A percentile compares a stretch with the other conserved stretches of the same genome.
phyloP scores from a whole-genome alignment of 2,113 vertebrate species.

The Labrus mixtus region DNA sequence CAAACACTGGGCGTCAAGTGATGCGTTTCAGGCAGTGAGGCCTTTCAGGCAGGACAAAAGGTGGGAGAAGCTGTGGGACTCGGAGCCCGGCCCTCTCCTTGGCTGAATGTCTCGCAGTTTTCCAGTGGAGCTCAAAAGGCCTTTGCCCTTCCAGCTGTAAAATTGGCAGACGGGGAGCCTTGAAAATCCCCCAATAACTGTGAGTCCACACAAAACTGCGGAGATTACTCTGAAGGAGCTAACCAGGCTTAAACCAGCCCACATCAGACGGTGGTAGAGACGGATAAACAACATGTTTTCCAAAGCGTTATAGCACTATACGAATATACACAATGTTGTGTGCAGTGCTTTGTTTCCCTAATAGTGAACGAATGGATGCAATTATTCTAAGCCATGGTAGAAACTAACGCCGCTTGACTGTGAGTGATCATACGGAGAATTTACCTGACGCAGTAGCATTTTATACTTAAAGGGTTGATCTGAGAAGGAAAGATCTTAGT shows the following conservation, averaged over 20 bases:
- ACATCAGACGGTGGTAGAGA: constrained; percentile 11
- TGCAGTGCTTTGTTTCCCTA: background rate
- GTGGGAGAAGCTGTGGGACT: constrained; percentile 78
- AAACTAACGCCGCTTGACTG: too few species aligned
- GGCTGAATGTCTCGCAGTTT: constrained; percentile 78
- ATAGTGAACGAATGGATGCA: background rate
- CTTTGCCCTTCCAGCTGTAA: constrained; percentile 84
- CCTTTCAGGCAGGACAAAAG: constrained; percentile 84
- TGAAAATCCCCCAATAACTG: constrained; percentile 73
- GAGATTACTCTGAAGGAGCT: constrained; percentile 74
- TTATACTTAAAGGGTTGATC: too few species aligned
- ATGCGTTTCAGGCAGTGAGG: constrained; percentile 81
- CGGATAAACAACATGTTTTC: constrained; percentile 31
- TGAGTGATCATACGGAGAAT: background rate
- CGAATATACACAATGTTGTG: background rate
- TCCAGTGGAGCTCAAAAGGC: constrained; percentile 78
- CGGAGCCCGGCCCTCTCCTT: constrained; percentile 71
- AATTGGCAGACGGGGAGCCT: constrained; percentile 79
- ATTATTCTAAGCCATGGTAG: background rate
- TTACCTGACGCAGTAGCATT: too few species aligned
- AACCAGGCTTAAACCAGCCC: constrained; percentile 35
- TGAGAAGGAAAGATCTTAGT: too few species aligned
- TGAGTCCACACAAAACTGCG: constrained; percentile 75
- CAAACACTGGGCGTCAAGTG: constrained; percentile 83
- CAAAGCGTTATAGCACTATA: background rate